phyloP scores from a whole-genome alignment of 2,113 vertebrate species.

The Coracopsis vasa region DNA sequence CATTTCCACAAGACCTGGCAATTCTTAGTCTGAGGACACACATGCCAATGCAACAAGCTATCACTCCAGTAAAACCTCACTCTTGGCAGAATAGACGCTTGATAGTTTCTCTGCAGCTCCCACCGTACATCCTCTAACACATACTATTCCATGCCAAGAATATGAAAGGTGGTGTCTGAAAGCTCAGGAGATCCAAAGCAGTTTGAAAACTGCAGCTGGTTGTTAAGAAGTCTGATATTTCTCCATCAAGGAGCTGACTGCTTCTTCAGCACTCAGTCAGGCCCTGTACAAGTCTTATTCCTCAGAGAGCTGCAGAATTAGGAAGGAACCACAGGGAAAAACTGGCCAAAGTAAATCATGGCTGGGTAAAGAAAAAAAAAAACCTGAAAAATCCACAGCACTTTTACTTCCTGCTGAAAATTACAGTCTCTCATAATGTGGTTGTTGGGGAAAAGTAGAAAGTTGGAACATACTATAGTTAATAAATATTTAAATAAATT shows the following conservation, averaged over 20 bases:
- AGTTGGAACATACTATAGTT: not conserved
- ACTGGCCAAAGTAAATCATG: not conserved
- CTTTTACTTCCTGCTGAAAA: not conserved
- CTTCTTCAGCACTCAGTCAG: not conserved
- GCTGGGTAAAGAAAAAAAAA: not conserved
- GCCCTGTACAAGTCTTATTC: not conserved
- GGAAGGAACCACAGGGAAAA: not conserved
- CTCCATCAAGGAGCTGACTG: accelerated
- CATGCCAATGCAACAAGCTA: not conserved
- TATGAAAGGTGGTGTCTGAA: not conserved
- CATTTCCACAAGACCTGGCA: not conserved
- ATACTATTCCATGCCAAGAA: not conserved
- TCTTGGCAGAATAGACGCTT: not conserved
- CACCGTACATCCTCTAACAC: not conserved
- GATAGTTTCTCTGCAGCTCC: not conserved
- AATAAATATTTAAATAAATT: not conserved
- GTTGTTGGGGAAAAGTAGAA: not conserved
- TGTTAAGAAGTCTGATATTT: not conserved
- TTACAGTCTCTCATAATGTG: not conserved
- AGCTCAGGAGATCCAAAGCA: not conserved
- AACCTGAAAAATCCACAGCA: not conserved
- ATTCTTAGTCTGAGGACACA: not conserved
- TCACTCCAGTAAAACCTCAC: not conserved
- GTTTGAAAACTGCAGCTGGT: not conserved
- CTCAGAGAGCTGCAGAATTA: not conserved